Evolutionary conservation across 2,888 invertebrate species (phyloP).

Genomic region (Tetragonisca angustula): DNA sequence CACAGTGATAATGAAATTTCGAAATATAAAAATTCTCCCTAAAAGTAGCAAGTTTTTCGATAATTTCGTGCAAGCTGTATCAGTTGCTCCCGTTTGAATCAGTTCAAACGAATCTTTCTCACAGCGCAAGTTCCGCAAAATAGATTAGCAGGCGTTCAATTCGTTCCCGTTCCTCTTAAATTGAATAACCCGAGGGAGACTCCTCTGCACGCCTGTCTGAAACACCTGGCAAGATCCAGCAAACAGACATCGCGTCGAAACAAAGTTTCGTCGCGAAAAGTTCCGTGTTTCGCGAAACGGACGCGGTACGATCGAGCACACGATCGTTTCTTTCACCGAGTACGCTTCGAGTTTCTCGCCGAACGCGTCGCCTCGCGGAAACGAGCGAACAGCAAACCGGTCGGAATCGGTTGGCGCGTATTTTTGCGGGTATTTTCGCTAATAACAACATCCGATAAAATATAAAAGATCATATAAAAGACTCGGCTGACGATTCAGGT

Average conservation of each 20-base stretch:
- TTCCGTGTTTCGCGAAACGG: neutral
- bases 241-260: neutral
- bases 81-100: no score
- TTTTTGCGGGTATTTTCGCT: conserved; percentile 14
- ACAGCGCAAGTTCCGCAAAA: neutral
- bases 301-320: neutral
- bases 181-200: neutral
- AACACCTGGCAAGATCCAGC: neutral
- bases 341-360: neutral
- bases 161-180: neutral
- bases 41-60: no score
- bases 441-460: conserved; percentile 25
- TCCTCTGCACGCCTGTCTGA: neutral
- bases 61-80: no score
- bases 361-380: neutral
- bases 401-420: conserved; percentile 18
- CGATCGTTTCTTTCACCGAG: neutral
- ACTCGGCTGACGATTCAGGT: neutral
- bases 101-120: neutral
- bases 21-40: no score
- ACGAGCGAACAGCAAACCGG: conserved; percentile 3
- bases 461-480: neutral
- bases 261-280: neutral
- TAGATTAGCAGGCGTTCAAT: neutral
- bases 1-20: no score